phyloP scores from a whole-genome alignment of 2,888 invertebrate genomes.

The Fragum whitleyi region DNA sequence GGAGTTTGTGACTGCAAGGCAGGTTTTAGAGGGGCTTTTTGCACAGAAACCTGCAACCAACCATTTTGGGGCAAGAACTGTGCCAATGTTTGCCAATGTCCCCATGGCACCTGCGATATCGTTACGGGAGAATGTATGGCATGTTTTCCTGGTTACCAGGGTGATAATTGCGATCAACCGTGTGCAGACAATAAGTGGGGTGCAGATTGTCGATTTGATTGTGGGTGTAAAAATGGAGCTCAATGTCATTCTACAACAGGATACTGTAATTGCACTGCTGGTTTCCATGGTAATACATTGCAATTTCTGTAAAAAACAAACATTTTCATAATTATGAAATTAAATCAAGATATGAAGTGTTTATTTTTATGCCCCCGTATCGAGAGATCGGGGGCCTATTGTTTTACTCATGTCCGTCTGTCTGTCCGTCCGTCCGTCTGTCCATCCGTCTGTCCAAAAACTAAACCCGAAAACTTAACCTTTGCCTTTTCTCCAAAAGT shows the following conservation, averaged over 20 bases:
- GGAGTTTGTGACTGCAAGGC: constrained; percentile 80
- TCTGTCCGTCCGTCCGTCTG: too few relatives aligned
- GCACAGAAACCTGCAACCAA: constrained; percentile 60
- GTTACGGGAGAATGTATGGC: constrained; percentile 66
- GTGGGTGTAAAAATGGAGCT: constrained; percentile 72
- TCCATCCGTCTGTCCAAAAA: too few relatives aligned
- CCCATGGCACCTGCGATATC: constrained; percentile 68
- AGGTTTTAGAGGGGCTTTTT: constrained; percentile 69
- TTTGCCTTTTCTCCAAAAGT: too few relatives aligned
- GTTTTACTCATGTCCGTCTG: too few relatives aligned
- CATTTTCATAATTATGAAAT: too few relatives aligned
- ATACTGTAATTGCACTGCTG: constrained; percentile 70
- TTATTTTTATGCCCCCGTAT: too few relatives aligned
- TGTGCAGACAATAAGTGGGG: constrained; percentile 62
- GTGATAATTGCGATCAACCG: constrained; percentile 36
- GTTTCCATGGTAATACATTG: constrained; percentile 59
- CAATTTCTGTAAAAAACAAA: too few relatives aligned
- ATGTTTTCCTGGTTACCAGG: constrained; percentile 51
- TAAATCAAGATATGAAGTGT: too few relatives aligned
- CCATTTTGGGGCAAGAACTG: constrained; percentile 70
- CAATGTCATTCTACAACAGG: constrained; percentile 74
- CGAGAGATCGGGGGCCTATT: too few relatives aligned
- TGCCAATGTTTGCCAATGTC: constrained; percentile 62
- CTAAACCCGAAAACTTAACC: too few relatives aligned
- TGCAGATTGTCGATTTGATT: constrained; percentile 63